These are phyloP conservation scores for Anas platyrhynchos DNA, from an alignment of 2,113 vertebrate species.

Conservation along the genomic window DNA sequence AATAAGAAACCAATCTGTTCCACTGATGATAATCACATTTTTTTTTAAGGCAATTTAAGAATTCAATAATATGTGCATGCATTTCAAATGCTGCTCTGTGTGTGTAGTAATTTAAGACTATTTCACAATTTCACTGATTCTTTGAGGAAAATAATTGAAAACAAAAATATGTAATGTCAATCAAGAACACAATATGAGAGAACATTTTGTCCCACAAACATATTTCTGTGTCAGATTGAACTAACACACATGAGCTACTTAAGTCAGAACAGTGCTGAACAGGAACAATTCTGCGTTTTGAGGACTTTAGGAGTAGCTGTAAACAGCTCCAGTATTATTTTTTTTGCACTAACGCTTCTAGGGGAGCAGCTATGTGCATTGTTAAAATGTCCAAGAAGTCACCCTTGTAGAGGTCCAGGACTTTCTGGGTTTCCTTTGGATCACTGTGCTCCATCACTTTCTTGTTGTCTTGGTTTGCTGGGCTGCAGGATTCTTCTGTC, in stretches of 20 bases:
- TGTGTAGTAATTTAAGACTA: neutral
- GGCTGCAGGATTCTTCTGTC: neutral
- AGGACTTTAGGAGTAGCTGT: accelerated
- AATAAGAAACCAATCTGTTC: neutral
- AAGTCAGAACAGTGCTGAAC: neutral
- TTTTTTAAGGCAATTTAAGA: neutral
- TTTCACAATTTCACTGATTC: neutral
- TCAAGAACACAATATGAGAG: neutral
- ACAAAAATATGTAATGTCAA: neutral
- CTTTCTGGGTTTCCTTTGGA: neutral
- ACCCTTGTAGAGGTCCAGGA: neutral
- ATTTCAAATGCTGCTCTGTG: neutral
- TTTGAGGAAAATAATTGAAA: neutral
- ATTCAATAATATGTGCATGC: neutral
- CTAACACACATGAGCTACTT: neutral
- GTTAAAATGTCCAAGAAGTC: constrained; percentile 33
- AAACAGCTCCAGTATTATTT: neutral
- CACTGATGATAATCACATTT: neutral
- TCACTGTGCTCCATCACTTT: accelerated
- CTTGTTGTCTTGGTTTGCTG: neutral
- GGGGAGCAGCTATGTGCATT: neutral
- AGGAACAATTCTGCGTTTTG: neutral
- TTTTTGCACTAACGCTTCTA: neutral
- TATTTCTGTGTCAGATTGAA: neutral
- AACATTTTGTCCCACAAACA: neutral